phyloP scores from a whole-genome alignment of 2,113 vertebrate species.

The Lynx canadensis region DNA sequence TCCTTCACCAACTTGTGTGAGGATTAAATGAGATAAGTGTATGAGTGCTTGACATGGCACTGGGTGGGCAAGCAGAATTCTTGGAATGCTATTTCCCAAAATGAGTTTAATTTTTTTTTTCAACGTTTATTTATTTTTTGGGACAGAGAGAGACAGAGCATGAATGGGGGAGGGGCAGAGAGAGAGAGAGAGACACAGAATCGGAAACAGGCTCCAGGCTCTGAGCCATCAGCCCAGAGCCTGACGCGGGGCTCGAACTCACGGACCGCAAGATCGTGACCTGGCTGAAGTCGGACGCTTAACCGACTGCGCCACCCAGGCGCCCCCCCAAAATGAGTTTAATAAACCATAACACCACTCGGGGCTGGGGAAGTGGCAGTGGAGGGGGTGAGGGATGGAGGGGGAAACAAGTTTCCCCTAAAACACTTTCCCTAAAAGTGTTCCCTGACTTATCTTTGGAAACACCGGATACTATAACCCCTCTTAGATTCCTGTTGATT shows the following conservation, averaged over 20 bases:
- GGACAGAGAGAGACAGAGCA: no score
- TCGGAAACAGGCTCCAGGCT: no score
- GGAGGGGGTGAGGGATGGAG: fast-evolving
- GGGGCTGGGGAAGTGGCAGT: neutral
- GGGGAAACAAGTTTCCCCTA: no score
- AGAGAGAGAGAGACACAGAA: no score
- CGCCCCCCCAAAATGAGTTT: neutral
- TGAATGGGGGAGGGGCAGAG: no score
- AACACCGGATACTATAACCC: neutral
- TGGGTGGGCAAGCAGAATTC: neutral
- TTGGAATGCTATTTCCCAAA: neutral
- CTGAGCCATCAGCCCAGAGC: no score
- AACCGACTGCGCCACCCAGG: no score
- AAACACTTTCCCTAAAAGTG: no score
- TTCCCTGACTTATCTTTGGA: neutral
- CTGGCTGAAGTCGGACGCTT: no score
- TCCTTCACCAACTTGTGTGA: neutral
- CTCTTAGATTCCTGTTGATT: neutral
- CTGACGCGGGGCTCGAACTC: no score
- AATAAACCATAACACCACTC: neutral
- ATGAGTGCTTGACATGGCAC: neutral
- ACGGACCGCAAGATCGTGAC: no score
- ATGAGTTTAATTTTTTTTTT: neutral
- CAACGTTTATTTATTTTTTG: no score
- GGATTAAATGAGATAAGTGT: neutral